Percentiles rank a stretch among this genome's conserved stretches.
These are phyloP conservation scores for Euphydryas editha DNA, from an alignment of 2,888 invertebrate genomes.

Conservation along the genomic window DNA sequence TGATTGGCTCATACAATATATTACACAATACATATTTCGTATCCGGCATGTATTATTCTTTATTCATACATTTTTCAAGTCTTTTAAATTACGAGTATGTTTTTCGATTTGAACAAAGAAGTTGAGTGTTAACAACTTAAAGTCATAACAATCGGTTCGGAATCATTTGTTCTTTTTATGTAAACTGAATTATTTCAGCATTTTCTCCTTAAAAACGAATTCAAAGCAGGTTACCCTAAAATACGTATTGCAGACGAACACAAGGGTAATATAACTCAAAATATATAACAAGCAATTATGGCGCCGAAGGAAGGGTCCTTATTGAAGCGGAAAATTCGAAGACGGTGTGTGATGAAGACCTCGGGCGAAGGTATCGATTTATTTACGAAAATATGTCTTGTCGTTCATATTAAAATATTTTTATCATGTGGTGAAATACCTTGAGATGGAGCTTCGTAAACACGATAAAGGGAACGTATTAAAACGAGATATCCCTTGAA, in stretches of 20 bases:
- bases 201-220: neutral
- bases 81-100: too few relatives aligned
- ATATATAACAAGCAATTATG: slow-evolving; percentile 27
- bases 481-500: too few relatives aligned
- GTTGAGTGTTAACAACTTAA: too few relatives aligned
- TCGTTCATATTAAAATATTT: neutral
- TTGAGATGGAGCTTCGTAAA: neutral
- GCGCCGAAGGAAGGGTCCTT: slow-evolving; percentile 32
- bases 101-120: too few relatives aligned
- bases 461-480: too few relatives aligned
- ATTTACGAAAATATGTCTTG: slow-evolving; percentile 16
- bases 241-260: neutral
- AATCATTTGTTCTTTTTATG: too few relatives aligned
- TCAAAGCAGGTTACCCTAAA: neutral
- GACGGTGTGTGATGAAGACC: slow-evolving; percentile 26
- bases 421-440: neutral
- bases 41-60: too few relatives aligned
- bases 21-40: too few relatives aligned
- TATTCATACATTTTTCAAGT: too few relatives aligned
- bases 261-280: slow-evolving; percentile 13
- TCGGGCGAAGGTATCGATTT: slow-evolving; percentile 28
- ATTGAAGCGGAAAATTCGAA: slow-evolving; percentile 35
- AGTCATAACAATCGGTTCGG: too few relatives aligned
- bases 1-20: too few relatives aligned
- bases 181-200: too few relatives aligned